A percentile compares a stretch with the other conserved stretches of the same genome.
These are phyloP conservation scores for Phymatocera aterrima DNA, from an alignment of 2,888 invertebrate genomes.

Conservation along the genomic window DNA sequence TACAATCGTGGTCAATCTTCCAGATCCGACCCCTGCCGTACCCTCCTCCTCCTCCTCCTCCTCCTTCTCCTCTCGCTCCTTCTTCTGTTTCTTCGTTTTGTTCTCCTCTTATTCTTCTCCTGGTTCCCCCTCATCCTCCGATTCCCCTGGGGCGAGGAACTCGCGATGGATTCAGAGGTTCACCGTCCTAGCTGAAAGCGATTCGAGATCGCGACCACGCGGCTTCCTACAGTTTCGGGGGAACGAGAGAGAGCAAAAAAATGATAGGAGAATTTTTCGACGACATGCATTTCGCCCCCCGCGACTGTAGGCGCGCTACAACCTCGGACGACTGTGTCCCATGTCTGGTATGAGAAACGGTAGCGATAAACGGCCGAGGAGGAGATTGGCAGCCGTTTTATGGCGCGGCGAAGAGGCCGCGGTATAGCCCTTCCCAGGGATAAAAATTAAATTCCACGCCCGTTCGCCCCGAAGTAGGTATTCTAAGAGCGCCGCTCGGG, in stretches of 20 bases:
- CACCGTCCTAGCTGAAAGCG: conserved; percentile 26
- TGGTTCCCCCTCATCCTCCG: conserved; percentile 7
- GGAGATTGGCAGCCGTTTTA: conserved; percentile 41
- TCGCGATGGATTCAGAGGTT: conserved; percentile 27
- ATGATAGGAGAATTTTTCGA: too few relatives aligned
- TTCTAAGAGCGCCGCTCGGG: neutral
- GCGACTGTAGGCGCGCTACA: too few relatives aligned
- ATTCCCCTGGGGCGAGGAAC: conserved; percentile 17
- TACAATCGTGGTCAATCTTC: conserved; percentile 62
- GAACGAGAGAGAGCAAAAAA: neutral
- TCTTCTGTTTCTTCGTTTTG: neutral
- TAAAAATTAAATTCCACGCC: conserved; percentile 39
- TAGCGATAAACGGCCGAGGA: conserved; percentile 28
- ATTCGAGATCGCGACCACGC: conserved; percentile 12
- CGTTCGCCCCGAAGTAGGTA: conserved; percentile 3
- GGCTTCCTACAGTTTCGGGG: neutral
- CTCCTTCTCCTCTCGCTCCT: conserved; percentile 1
- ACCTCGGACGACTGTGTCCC: too few relatives aligned
- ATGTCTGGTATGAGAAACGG: neutral
- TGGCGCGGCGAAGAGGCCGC: conserved; percentile 4
- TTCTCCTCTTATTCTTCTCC: neutral
- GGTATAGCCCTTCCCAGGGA: conserved; percentile 19
- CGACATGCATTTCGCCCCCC: too few relatives aligned
- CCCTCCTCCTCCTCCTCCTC: conserved; percentile 26
- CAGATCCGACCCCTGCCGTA: conserved; percentile 44